A percentile compares a stretch with the other conserved stretches of the same genome.
These are phyloP conservation scores for Phalacrocorax pelagicus DNA, from an alignment of 2,113 vertebrate genomes.

Conservation along the genomic window DNA sequence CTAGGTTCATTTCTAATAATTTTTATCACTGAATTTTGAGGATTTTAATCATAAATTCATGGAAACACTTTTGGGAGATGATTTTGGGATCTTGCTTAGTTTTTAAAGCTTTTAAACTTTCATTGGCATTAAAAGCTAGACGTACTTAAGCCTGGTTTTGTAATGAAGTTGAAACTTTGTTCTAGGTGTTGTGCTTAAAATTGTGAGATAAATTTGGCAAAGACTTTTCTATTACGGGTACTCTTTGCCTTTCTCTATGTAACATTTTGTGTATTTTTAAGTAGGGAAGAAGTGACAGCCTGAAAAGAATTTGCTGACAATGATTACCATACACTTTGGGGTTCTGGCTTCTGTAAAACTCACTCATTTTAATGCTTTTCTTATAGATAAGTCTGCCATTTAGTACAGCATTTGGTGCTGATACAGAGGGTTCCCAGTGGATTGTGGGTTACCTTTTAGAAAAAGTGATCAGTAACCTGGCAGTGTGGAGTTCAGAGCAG, in stretches of 20 bases:
- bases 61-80: not conserved
- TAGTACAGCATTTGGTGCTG: slow-evolving; percentile 93
- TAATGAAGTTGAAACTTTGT: not conserved
- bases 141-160: not conserved
- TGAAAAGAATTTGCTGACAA: slow-evolving; percentile 45
- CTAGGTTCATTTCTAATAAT: not conserved
- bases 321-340: slow-evolving; percentile 46
- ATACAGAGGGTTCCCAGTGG: slow-evolving; percentile 98
- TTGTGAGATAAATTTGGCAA: slow-evolving; percentile 7
- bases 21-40: not conserved
- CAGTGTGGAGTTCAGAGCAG: slow-evolving; percentile 96
- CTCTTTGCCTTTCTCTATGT: slow-evolving; percentile 32
- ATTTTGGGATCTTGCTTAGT: not conserved
- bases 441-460: slow-evolving; percentile 98
- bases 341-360: slow-evolving; percentile 50
- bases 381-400: slow-evolving; percentile 93
- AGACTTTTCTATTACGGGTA: not conserved
- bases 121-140: not conserved
- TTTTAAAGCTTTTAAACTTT: not conserved
- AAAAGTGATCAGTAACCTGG: slow-evolving; percentile 98
- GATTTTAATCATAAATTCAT: not conserved
- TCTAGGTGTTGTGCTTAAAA: slow-evolving; percentile 3
- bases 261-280: slow-evolving; percentile 17
- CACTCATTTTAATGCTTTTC: slow-evolving; percentile 63
- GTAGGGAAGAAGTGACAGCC: slow-evolving; percentile 36